Percentiles rank a stretch among this genome's conserved stretches.
Evolutionary conservation across 2,797 vertebrate species (phyloP).

Genomic region (Poecilia wingei): DNA sequence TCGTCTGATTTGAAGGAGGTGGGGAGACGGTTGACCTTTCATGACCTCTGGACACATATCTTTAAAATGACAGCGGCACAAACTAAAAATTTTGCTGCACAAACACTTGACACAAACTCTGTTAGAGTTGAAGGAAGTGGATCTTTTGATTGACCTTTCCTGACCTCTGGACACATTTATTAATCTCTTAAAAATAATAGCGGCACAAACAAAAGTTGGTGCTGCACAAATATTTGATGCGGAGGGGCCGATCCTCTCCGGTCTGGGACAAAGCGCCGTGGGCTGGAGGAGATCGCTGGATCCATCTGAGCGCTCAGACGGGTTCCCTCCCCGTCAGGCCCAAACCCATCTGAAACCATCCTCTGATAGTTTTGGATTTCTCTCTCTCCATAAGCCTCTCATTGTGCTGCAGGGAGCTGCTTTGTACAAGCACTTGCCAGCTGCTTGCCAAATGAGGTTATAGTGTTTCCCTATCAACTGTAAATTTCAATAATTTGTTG

Average conservation of each 20-base stretch:
- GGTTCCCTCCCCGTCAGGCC: conserved; percentile 22
- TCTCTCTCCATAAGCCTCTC: conserved; percentile 74
- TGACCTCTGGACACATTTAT: too few relatives aligned
- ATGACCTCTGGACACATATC: too few relatives aligned
- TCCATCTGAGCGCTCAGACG: conserved; percentile 45
- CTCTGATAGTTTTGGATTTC: conserved; percentile 85
- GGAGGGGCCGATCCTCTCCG: conserved; percentile 7
- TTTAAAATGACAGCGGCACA: too few relatives aligned
- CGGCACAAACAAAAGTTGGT: too few relatives aligned
- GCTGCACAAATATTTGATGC: too few relatives aligned
- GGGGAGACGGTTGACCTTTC: too few relatives aligned
- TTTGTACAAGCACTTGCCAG: conserved; percentile 77
- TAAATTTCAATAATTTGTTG: conserved; percentile 88
- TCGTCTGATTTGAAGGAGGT: too few relatives aligned
- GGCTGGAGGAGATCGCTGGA: conserved; percentile 19
- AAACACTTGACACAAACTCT: too few relatives aligned
- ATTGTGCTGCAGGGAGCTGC: conserved; percentile 76
- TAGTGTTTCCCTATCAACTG: conserved; percentile 86
- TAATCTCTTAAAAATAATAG: too few relatives aligned
- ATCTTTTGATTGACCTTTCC: too few relatives aligned
- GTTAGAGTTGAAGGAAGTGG: too few relatives aligned
- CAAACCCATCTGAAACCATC: conserved; percentile 68
- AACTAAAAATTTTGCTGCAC: too few relatives aligned
- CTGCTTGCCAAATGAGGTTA: conserved; percentile 84
- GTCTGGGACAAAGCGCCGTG: conserved; percentile 15